Conservation (phyloP, 2,888 invertebrate species). For the Calephelis perditalis region DNA sequence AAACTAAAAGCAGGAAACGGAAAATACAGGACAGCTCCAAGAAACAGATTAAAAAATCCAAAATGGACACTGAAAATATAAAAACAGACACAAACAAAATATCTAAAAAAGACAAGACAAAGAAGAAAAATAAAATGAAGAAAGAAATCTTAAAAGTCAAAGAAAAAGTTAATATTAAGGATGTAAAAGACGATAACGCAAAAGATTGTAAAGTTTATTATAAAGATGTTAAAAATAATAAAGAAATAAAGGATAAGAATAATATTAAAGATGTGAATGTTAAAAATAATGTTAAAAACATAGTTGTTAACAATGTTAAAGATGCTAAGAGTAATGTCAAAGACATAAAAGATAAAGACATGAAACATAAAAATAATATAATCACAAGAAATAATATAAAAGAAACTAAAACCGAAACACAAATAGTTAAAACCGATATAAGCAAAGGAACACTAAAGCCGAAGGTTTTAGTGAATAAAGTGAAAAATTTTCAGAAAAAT, state of each 20-base stretch:
- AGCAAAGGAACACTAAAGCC: conserved; percentile 17
- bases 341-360: conserved; percentile 17
- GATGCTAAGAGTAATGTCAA: conserved; percentile 22
- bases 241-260: conserved; percentile 16
- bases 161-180: conserved; percentile 23
- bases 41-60: conserved; percentile 27
- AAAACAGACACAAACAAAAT: conserved; percentile 19
- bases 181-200: conserved; percentile 23
- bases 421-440: conserved; percentile 16
- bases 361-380: conserved; percentile 10
- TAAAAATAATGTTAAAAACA: conserved; percentile 22
- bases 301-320: conserved; percentile 16
- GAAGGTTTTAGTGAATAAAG: conserved; percentile 45
- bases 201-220: conserved; percentile 15
- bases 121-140: conserved; percentile 13
- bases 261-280: conserved; percentile 15
- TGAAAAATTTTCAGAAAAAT: conserved; percentile 47
- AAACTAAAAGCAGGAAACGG: conserved; percentile 36
- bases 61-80: conserved; percentile 10
- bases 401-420: conserved; percentile 27
- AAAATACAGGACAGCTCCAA: conserved; percentile 28
- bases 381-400: conserved; percentile 20
- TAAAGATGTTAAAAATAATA: conserved; percentile 10
- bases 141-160: conserved; percentile 20
- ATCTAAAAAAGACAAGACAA: conserved; percentile 25